Conservation (phyloP, 2,113 vertebrate genomes). For the Caracal caracal region DNA sequence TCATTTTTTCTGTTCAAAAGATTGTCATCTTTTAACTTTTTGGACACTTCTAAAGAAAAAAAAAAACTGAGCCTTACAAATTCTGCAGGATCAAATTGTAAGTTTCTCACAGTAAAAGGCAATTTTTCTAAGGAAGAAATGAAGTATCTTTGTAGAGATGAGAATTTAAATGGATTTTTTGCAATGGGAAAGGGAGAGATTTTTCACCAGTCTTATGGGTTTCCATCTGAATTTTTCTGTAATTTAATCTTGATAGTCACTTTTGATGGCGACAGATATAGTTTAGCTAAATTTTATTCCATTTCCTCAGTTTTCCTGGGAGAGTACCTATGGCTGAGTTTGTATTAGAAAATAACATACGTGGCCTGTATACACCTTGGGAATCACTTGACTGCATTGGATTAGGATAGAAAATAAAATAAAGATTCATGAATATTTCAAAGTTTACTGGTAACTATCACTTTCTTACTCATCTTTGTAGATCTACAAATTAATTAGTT, state of each 20-base stretch:
- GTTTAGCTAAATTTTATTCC: conserved; percentile 73
- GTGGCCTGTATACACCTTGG: conserved; percentile 67
- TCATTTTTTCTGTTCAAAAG: conserved; percentile 9
- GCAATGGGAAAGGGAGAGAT: background rate
- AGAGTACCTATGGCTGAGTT: conserved; percentile 54
- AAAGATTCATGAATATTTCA: conserved; percentile 76
- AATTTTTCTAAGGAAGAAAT: conserved; percentile 51
- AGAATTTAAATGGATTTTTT: conserved; percentile 69
- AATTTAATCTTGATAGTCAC: conserved; percentile 72
- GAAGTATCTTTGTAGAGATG: conserved; percentile 55
- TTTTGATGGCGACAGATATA: background rate
- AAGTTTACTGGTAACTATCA: conserved; percentile 63
- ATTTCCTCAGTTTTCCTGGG: conserved; percentile 55
- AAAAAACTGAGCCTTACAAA: background rate
- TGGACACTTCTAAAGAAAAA: background rate
- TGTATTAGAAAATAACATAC: conserved; percentile 63
- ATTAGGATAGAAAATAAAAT: conserved; percentile 71
- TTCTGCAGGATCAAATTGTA: background rate
- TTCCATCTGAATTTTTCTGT: conserved; percentile 71
- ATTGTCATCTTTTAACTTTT: background rate
- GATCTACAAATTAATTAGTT: conserved; percentile 81
- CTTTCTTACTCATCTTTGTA: conserved; percentile 55
- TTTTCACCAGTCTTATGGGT: conserved; percentile 62
- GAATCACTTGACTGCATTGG: conserved; percentile 64
- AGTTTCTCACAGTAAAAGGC: background rate